Conservation (phyloP, 1,140 invertebrate species). For the Eulimnadia texana region DNA sequence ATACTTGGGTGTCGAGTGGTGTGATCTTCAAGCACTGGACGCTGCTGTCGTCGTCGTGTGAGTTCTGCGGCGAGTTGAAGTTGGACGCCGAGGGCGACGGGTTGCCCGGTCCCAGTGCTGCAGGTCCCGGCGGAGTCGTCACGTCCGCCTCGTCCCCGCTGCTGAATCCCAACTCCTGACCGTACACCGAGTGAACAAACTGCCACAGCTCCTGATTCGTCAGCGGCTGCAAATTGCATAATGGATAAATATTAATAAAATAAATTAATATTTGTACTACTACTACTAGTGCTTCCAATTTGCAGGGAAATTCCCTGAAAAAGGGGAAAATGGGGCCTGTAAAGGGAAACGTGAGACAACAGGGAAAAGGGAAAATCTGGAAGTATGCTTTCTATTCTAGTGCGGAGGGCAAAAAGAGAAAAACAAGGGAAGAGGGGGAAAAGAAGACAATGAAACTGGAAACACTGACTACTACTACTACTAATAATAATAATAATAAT, state of each 20-base stretch:
- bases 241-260: too few species aligned
- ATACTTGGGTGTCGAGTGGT: not conserved
- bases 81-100: not conserved
- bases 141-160: slow-evolving; percentile 82
- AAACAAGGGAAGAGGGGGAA: too few species aligned
- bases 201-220: slow-evolving; percentile 76
- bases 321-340: too few species aligned
- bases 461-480: too few species aligned
- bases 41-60: slow-evolving; percentile 9
- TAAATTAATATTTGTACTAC: not conserved
- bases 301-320: too few species aligned
- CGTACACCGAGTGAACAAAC: slow-evolving; percentile 78
- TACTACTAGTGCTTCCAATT: not conserved
- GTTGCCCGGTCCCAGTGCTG: not conserved
- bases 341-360: too few species aligned
- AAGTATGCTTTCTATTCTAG: too few species aligned
- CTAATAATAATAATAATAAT: too few species aligned
- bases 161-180: slow-evolving; percentile 78
- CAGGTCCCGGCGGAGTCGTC: not conserved
- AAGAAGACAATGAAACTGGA: too few species aligned
- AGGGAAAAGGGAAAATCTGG: too few species aligned
- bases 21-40: not conserved
- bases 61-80: slow-evolving; percentile 1
- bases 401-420: too few species aligned
- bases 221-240: slow-evolving; percentile 46